Percentiles rank a stretch among this genome's conserved stretches.
Conservation (phyloP, 2,113 vertebrate genomes). For the Ivindomyrus marchei region DNA sequence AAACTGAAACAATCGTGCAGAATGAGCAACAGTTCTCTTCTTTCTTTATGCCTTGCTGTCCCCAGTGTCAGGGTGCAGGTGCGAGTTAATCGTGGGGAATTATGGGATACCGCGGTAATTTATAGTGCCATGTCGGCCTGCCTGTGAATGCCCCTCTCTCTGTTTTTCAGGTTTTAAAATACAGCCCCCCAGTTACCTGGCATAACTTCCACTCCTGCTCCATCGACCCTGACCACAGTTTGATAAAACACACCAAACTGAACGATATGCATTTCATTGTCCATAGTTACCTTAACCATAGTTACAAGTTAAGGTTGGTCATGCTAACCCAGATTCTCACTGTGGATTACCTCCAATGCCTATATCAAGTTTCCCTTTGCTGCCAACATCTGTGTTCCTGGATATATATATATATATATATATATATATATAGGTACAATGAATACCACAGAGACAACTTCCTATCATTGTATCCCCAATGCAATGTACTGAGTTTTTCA, state of each 20-base stretch:
- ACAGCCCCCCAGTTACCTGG: background rate
- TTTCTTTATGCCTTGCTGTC: background rate
- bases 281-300: background rate
- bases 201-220: background rate
- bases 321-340: background rate
- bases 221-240: background rate
- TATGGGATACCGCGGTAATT: background rate
- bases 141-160: background rate
- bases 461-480: background rate
- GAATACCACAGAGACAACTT: background rate
- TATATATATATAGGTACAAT: background rate
- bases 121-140: background rate
- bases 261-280: background rate
- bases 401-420: background rate
- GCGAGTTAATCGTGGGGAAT: background rate
- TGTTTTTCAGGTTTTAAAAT: background rate
- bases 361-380: background rate
- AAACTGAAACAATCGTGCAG: background rate
- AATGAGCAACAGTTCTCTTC: background rate
- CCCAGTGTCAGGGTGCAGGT: background rate
- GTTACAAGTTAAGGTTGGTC: background rate
- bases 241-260: background rate
- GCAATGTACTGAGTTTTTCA: background rate
- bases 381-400: background rate
- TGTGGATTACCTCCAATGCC: background rate